Percentiles rank a stretch among this genome's conserved stretches.
Conservation (phyloP, 2,888 invertebrate species). For the Mythimna impura region DNA sequence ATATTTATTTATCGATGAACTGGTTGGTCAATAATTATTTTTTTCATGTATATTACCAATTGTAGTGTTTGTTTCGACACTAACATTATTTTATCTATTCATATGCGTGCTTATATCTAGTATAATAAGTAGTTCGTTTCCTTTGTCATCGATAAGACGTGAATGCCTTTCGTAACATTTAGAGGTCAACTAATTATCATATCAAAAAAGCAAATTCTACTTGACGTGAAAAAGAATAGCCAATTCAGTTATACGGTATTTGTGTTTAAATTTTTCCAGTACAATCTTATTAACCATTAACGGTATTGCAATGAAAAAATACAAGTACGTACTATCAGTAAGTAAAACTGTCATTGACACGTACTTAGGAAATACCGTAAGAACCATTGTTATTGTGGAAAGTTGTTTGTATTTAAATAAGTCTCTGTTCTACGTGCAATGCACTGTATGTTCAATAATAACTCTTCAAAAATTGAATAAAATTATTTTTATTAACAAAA, state of each 20-base stretch:
- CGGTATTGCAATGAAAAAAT: conserved; percentile 50
- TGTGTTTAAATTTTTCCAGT: conserved; percentile 22
- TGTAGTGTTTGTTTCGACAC: neutral
- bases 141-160: neutral
- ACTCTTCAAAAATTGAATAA: conserved; percentile 31
- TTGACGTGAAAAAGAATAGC: conserved; percentile 13
- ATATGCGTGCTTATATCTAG: neutral
- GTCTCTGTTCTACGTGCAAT: conserved; percentile 64
- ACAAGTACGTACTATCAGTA: conserved; percentile 41
- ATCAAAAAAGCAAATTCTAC: conserved; percentile 16
- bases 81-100: neutral
- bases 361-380: conserved; percentile 69
- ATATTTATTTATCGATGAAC: too few relatives aligned
- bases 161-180: conserved; percentile 4
- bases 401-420: conserved; percentile 81
- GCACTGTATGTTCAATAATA: conserved; percentile 54
- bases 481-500: conserved; percentile 25
- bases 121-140: conserved; percentile 1
- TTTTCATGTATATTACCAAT: too few relatives aligned
- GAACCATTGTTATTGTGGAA: conserved; percentile 73
- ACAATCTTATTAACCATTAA: conserved; percentile 48
- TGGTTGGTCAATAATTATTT: too few relatives aligned
- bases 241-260: conserved; percentile 18
- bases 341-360: conserved; percentile 73
- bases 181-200: conserved; percentile 5